Conservation (phyloP, 2,797 vertebrate genomes). For the Siniperca scherzeri region DNA sequence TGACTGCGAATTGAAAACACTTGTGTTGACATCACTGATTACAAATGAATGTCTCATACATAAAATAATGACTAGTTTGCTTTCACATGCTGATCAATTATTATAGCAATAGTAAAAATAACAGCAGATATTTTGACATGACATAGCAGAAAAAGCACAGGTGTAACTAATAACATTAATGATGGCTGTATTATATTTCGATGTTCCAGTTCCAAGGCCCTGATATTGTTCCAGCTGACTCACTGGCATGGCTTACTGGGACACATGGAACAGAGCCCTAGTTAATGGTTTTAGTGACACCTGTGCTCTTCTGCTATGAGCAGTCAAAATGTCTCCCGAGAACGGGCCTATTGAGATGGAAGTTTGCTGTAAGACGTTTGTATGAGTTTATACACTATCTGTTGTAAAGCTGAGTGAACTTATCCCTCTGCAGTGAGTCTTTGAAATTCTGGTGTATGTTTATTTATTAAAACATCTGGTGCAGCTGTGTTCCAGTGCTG, state of each 20-base stretch:
- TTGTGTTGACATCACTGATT: not conserved
- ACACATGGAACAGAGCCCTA: not conserved
- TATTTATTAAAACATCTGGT: not conserved
- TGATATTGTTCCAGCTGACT: not conserved
- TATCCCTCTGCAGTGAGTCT: not conserved
- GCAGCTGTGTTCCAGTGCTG: conserved; percentile 52
- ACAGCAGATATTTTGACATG: not conserved
- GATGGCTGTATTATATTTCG: not conserved
- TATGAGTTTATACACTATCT: not conserved
- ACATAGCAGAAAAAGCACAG: not conserved
- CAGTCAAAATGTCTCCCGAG: not conserved
- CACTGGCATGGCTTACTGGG: not conserved
- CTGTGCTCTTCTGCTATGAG: not conserved
- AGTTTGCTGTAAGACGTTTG: not conserved
- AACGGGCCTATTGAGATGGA: no score
- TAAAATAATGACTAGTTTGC: not conserved
- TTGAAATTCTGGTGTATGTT: not conserved
- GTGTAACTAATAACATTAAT: not conserved
- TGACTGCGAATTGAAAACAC: not conserved
- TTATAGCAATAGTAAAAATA: no score
- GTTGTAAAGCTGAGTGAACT: not conserved
- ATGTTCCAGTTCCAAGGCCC: not conserved
- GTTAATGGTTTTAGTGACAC: not conserved
- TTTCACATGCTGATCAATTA: not conserved
- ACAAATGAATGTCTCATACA: not conserved